Percentiles rank a stretch among this genome's conserved stretches.
Conservation (phyloP, 2,888 invertebrate genomes). For the Sarcophaga carnaria region DNA sequence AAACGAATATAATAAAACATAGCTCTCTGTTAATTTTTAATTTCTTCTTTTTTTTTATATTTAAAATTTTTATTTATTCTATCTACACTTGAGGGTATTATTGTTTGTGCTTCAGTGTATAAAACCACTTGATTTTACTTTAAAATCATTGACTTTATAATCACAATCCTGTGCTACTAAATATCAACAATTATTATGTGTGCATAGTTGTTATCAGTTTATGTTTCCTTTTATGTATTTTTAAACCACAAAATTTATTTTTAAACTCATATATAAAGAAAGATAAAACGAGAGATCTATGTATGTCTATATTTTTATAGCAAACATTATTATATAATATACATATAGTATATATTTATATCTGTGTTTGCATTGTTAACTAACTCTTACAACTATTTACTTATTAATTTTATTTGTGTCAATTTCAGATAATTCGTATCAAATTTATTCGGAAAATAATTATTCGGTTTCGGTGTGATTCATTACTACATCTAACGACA, state of each 20-base stretch:
- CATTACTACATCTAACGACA: constrained; percentile 52
- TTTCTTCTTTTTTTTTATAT: constrained; percentile 39
- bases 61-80: not conserved
- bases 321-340: constrained; percentile 8
- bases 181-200: not conserved
- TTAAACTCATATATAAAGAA: not conserved
- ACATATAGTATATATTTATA: constrained; percentile 12
- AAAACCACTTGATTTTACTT: not conserved
- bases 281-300: constrained; percentile 39
- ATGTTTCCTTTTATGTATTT: constrained; percentile 12
- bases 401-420: constrained; percentile 69
- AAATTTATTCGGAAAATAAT: constrained; percentile 79
- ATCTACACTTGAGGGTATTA: not conserved
- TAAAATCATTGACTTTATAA: not conserved
- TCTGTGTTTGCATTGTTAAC: constrained; percentile 17
- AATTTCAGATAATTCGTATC: constrained; percentile 79
- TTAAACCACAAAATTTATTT: not conserved
- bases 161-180: not conserved
- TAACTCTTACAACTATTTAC: constrained; percentile 10
- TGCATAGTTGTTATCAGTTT: constrained; percentile 20
- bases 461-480: constrained; percentile 80
- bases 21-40: constrained; percentile 65
- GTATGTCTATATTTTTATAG: constrained; percentile 13
- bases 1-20: constrained; percentile 57
- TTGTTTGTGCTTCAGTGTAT: not conserved